Evolutionary conservation across 2,888 invertebrate species (phyloP).

Genomic region (Drosophila maculinotata): DNA sequence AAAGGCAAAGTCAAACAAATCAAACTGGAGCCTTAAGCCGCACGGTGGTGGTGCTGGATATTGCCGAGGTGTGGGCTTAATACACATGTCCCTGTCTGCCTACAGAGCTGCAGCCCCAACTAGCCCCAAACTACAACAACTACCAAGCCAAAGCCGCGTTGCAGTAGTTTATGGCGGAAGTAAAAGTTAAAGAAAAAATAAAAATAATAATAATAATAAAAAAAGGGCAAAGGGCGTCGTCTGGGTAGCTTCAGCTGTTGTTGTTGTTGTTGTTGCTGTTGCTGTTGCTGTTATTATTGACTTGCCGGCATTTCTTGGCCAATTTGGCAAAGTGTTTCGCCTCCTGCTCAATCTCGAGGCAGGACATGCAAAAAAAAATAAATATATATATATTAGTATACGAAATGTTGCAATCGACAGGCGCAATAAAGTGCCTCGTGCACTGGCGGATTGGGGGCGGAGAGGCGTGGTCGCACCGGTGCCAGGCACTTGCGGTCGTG

Average conservation of each 20-base stretch:
- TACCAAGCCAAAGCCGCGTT: conserved; percentile 8
- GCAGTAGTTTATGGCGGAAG: conserved; percentile 1
- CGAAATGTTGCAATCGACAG: conserved; percentile 68
- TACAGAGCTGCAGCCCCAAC: conserved; percentile 13
- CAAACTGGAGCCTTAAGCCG: conserved; percentile 51
- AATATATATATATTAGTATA: conserved; percentile 8
- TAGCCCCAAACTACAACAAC: conserved; percentile 16
- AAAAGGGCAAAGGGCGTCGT: conserved; percentile 46
- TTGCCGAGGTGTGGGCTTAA: background rate
- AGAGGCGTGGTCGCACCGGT: conserved; percentile 44
- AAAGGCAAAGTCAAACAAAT: conserved; percentile 64
- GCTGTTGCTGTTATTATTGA: conserved; percentile 58
- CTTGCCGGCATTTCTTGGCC: conserved; percentile 71
- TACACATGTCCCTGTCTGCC: conserved; percentile 13
- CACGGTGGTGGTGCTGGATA: background rate
- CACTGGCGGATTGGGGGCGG: background rate
- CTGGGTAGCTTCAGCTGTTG: conserved; percentile 25
- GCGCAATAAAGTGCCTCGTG: conserved; percentile 66
- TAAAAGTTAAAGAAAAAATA: conserved; percentile 8
- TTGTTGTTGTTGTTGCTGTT: conserved; percentile 3
- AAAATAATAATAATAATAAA: background rate
- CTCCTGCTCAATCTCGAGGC: conserved; percentile 30
- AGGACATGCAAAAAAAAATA: conserved; percentile 46
- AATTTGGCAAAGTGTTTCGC: conserved; percentile 78
- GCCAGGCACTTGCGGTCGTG: conserved; percentile 68